phyloP scores from a whole-genome alignment of 2,797 vertebrate genomes.

The Antennarius maculatus region DNA sequence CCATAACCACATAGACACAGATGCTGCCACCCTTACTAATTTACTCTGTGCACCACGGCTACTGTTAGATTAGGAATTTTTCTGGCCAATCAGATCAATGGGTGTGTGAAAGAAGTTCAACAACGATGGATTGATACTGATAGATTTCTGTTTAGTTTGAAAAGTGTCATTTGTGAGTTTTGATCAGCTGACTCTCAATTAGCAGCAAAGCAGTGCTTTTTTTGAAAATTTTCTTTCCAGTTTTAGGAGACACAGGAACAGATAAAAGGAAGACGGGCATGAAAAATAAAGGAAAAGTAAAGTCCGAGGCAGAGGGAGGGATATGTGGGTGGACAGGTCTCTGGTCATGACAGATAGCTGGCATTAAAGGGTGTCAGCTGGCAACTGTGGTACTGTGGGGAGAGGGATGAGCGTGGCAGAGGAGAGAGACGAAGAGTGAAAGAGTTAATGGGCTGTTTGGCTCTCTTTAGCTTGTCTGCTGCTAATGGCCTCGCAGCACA shows the following conservation, averaged over 20 bases:
- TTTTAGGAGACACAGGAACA: not conserved
- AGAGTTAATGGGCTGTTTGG: conserved; percentile 82
- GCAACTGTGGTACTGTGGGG: conserved; percentile 82
- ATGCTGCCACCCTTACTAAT: not conserved
- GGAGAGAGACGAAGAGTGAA: conserved; percentile 72
- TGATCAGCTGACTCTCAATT: too few relatives aligned
- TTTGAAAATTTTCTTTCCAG: conserved; percentile 17
- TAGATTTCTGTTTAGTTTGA: too few relatives aligned
- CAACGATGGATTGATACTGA: not conserved
- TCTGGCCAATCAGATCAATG: not conserved
- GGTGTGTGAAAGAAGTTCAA: not conserved
- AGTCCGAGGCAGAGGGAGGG: conserved; percentile 43
- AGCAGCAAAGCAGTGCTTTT: not conserved
- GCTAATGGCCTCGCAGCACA: conserved; percentile 81
- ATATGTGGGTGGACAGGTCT: conserved; percentile 80
- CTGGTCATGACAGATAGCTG: conserved; percentile 84
- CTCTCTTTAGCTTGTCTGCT: conserved; percentile 80
- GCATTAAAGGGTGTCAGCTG: conserved; percentile 91
- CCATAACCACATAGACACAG: not conserved
- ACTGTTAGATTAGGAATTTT: not conserved
- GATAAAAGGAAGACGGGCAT: conserved; percentile 20
- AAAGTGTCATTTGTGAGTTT: too few relatives aligned
- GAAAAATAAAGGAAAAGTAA: conserved; percentile 21
- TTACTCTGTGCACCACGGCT: not conserved
- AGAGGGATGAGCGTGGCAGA: conserved; percentile 82